Conservation (phyloP, 2,113 vertebrate species). For the Empidonax alnorum region DNA sequence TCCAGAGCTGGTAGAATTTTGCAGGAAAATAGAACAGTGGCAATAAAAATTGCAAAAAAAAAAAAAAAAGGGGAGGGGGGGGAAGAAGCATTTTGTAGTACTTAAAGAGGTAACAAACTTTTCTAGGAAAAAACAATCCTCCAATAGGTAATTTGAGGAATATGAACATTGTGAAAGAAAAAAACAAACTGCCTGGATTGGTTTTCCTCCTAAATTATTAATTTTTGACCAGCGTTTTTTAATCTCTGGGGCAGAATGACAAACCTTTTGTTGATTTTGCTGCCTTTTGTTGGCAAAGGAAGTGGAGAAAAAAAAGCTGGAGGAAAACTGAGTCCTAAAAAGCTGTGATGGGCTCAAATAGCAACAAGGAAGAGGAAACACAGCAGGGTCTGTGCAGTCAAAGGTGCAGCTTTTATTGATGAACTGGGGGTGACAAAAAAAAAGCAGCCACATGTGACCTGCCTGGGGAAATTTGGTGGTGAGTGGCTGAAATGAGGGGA, state of each 20-base stretch:
- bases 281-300: neutral
- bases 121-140: neutral
- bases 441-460: neutral
- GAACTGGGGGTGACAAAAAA: neutral
- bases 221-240: neutral
- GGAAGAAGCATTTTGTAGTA: neutral
- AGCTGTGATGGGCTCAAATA: neutral
- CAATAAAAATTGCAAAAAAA: neutral
- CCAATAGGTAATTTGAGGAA: neutral
- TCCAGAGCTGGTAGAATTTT: neutral
- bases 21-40: neutral
- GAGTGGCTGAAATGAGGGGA: neutral
- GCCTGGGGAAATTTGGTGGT: neutral
- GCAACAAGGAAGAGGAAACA: neutral
- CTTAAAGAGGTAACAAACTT: neutral
- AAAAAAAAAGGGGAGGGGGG: too few relatives aligned
- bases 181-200: neutral
- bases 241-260: neutral
- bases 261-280: neutral
- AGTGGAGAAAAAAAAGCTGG: neutral
- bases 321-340: neutral
- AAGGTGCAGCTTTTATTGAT: neutral
- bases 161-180: neutral
- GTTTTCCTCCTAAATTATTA: neutral
- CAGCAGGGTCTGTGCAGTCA: rapidly evolving